A percentile compares a stretch with the other conserved stretches of the same genome.
Evolutionary conservation across 2,888 invertebrate species (phyloP).

Genomic region (Pomacea canaliculata): DNA sequence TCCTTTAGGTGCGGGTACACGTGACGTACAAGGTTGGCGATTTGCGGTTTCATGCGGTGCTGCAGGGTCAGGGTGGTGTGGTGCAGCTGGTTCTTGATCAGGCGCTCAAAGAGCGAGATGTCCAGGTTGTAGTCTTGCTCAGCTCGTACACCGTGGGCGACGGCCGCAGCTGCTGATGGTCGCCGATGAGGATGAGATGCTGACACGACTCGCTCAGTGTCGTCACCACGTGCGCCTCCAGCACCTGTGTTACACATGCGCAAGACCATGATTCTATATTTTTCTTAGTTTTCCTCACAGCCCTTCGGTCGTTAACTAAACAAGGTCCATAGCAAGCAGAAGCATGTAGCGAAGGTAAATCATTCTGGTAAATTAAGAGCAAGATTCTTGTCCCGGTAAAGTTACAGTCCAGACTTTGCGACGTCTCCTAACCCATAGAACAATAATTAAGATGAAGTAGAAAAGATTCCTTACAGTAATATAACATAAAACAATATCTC

Average conservation of each 20-base stretch:
- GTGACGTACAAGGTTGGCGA: conserved; percentile 45
- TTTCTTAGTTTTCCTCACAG: no score
- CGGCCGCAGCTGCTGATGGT: conserved; percentile 85
- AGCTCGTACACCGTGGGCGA: conserved; percentile 79
- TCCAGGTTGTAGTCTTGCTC: conserved; percentile 78
- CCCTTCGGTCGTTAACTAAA: no score
- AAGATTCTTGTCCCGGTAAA: no score
- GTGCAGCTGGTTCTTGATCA: conserved; percentile 78
- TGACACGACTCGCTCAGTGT: conserved; percentile 81
- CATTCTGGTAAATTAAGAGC: no score
- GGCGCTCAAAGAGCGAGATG: conserved; percentile 84
- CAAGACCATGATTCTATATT: no score
- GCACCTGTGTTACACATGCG: conserved; percentile 72
- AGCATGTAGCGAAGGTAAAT: no score
- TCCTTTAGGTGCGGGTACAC: conserved; percentile 54
- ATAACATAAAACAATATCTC: no score
- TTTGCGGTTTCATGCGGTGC: conserved; percentile 60
- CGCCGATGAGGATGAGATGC: conserved; percentile 86
- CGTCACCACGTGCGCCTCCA: conserved; percentile 85
- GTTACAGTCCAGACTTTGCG: no score
- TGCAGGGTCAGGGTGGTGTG: conserved; percentile 77
- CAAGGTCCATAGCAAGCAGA: no score
- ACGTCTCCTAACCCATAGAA: no score
- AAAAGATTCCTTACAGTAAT: no score
- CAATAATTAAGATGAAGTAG: no score